These are phyloP conservation scores for Elaphurus davidianus DNA, from an alignment of 2,113 vertebrate species.

Conservation along the genomic window DNA sequence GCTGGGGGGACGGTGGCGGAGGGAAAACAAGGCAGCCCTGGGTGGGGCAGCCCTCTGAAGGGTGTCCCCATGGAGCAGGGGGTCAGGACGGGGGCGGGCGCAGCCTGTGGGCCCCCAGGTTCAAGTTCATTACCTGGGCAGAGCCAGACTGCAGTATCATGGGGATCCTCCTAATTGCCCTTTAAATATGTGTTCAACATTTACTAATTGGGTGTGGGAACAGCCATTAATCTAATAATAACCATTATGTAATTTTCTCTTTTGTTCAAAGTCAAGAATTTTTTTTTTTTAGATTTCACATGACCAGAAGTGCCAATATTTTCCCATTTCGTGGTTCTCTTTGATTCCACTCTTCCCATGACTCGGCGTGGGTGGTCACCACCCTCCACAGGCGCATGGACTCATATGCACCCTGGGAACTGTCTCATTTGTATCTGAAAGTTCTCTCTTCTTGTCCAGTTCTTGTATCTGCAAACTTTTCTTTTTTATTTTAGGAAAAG, in stretches of 20 bases:
- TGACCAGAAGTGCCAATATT: rapidly evolving
- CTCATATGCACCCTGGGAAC: rapidly evolving
- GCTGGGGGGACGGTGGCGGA: rapidly evolving
- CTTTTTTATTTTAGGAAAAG: rapidly evolving
- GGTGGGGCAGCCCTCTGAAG: not conserved
- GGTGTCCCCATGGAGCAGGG: rapidly evolving
- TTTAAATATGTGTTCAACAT: not conserved
- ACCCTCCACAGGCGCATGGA: rapidly evolving
- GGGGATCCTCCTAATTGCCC: not conserved
- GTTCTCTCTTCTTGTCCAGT: rapidly evolving
- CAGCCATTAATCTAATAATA: not conserved
- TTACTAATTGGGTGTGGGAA: not conserved
- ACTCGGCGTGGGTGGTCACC: rapidly evolving
- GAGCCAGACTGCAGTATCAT: not conserved
- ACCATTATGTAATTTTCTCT: not conserved
- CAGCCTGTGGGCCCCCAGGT: rapidly evolving
- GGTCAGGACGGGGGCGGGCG: rapidly evolving
- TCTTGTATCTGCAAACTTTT: rapidly evolving
- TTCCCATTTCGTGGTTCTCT: rapidly evolving
- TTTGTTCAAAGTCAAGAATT: not conserved
- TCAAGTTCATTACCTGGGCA: not conserved
- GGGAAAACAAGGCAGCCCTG: not conserved
- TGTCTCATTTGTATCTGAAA: rapidly evolving
- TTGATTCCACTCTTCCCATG: rapidly evolving
- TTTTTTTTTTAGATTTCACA: rapidly evolving